Percentiles rank a stretch among this genome's conserved stretches.
Conservation (phyloP, 2,888 invertebrate species). For the Thysanoteuthis rhombus region DNA sequence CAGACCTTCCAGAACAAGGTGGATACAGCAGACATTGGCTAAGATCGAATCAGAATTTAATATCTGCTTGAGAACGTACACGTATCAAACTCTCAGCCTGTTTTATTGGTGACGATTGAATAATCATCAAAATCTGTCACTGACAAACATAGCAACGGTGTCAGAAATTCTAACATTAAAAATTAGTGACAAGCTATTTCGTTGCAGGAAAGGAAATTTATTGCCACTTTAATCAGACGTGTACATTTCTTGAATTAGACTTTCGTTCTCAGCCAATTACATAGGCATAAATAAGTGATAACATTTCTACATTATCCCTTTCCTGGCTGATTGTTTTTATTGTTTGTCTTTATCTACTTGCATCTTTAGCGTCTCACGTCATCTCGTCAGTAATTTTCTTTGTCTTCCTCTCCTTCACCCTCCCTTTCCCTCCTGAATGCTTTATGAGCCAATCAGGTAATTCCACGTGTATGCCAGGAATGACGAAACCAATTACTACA, state of each 20-base stretch:
- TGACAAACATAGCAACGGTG: neutral
- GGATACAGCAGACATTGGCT: neutral
- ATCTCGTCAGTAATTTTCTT: neutral
- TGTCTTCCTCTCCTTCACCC: neutral
- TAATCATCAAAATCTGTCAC: neutral
- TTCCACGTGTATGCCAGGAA: neutral
- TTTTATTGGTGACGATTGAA: neutral
- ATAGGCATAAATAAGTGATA: neutral
- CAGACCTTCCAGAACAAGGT: no score
- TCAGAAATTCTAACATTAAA: neutral
- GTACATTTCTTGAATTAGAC: constrained; percentile 12
- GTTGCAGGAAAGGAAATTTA: neutral
- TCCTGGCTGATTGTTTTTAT: neutral
- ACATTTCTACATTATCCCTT: neutral
- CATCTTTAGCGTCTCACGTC: neutral
- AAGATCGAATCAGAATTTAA: no score
- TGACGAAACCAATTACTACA: neutral
- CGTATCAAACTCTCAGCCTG: neutral
- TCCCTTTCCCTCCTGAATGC: neutral
- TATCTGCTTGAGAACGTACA: no score
- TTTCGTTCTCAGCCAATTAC: neutral
- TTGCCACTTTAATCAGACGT: neutral
- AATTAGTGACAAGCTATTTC: neutral
- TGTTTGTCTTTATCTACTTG: neutral
- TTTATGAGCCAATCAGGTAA: constrained; percentile 12